Conservation (phyloP, 2,888 invertebrate genomes). For the Gymnoscelis rufifasciata region DNA sequence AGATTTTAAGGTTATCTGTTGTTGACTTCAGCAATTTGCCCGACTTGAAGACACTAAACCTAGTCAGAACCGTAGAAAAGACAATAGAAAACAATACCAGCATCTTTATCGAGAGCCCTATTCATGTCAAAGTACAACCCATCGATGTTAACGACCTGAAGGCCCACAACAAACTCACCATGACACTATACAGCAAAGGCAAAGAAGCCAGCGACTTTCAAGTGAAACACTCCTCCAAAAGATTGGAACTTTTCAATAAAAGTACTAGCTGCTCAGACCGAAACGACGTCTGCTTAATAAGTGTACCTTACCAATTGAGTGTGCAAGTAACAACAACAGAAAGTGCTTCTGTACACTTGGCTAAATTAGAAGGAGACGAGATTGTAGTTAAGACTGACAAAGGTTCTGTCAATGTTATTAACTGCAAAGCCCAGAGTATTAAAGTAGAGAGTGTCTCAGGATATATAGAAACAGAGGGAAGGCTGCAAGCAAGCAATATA, state of each 20-base stretch:
- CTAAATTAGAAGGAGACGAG: constrained; percentile 66
- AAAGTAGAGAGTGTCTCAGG: constrained; percentile 64
- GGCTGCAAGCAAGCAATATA: constrained; percentile 59
- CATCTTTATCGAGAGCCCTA: constrained; percentile 73
- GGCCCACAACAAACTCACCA: constrained; percentile 67
- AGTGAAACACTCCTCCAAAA: constrained; percentile 70
- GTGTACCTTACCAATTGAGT: constrained; percentile 70
- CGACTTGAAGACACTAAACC: constrained; percentile 65
- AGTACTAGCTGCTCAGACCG: constrained; percentile 54
- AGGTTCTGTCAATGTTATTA: constrained; percentile 53
- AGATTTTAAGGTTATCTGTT: constrained; percentile 74
- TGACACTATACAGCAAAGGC: constrained; percentile 69
- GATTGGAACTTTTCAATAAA: constrained; percentile 66
- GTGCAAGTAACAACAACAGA: constrained; percentile 68
- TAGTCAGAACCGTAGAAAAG: constrained; percentile 71
- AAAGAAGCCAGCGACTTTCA: constrained; percentile 67
- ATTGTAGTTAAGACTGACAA: constrained; percentile 69
- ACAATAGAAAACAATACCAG: constrained; percentile 67
- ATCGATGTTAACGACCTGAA: constrained; percentile 67
- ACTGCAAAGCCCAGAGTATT: constrained; percentile 66
- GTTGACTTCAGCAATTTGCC: constrained; percentile 64
- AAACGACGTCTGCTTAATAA: constrained; percentile 69
- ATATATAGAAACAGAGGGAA: constrained; percentile 54
- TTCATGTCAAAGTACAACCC: constrained; percentile 70
- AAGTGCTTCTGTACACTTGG: constrained; percentile 61